phyloP scores from a whole-genome alignment of 2,797 vertebrate species.

The Tinamus major region DNA sequence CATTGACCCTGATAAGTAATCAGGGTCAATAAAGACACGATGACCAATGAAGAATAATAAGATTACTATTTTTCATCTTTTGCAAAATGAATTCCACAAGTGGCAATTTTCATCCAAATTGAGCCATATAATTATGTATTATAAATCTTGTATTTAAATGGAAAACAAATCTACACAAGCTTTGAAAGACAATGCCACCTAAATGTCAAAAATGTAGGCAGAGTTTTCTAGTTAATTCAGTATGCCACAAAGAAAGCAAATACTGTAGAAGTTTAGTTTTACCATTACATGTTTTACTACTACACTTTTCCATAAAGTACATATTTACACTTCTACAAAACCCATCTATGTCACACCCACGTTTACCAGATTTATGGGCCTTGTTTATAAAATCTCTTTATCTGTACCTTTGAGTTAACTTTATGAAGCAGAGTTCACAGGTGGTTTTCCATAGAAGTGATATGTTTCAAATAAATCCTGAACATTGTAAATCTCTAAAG shows the following conservation, averaged over 20 bases:
- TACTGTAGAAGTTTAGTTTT: neutral
- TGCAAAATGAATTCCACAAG: neutral
- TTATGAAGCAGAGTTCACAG: neutral
- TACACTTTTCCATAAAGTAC: neutral
- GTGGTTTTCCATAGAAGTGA: neutral
- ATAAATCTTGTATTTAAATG: too few relatives aligned
- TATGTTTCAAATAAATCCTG: neutral
- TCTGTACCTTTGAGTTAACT: neutral
- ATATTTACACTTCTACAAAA: neutral
- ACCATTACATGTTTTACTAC: neutral
- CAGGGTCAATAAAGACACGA: too few relatives aligned
- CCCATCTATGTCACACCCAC: fast-evolving
- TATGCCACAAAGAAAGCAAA: neutral
- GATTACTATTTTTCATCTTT: neutral
- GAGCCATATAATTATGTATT: neutral
- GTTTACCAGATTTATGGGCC: neutral
- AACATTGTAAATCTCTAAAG: neutral
- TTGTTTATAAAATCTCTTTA: neutral
- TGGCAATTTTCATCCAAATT: neutral
- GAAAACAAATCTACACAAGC: neutral
- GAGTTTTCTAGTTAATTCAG: neutral
- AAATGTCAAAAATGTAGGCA: neutral
- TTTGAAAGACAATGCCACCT: neutral
- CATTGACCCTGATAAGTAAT: neutral
- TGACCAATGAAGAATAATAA: too few relatives aligned